Percentiles rank a stretch among this genome's conserved stretches.
phyloP scores from a whole-genome alignment of 2,113 vertebrate species.

The Mormyrus iriodes region DNA sequence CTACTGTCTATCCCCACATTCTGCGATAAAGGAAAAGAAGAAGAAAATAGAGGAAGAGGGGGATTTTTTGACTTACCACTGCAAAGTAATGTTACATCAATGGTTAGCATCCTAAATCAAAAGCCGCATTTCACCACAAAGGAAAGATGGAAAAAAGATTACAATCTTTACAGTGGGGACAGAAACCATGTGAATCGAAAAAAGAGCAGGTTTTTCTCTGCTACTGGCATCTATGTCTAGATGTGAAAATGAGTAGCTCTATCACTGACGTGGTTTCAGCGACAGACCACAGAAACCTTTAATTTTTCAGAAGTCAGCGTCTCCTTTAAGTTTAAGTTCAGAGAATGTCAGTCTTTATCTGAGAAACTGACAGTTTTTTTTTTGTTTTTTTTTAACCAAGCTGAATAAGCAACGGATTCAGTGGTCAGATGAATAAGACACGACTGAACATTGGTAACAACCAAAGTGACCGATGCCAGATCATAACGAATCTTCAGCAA shows the following conservation, averaged over 20 bases:
- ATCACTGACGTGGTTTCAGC: constrained; percentile 4
- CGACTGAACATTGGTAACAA: not conserved
- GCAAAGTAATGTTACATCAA: not conserved
- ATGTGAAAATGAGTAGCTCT: constrained; percentile 2
- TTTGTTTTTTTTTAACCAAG: not conserved
- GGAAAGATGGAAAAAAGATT: not conserved
- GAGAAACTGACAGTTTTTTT: not conserved
- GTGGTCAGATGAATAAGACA: not conserved
- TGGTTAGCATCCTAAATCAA: not conserved
- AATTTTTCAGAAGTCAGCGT: not conserved
- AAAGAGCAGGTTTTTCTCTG: not conserved
- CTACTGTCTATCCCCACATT: not conserved
- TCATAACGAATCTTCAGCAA: not conserved
- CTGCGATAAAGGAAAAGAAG: not conserved
- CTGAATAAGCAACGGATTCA: not conserved
- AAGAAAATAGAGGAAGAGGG: not conserved
- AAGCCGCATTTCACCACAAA: not conserved
- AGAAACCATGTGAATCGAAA: not conserved
- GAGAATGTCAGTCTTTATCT: not conserved
- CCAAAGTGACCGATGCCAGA: not conserved
- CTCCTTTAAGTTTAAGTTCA: constrained; percentile 1
- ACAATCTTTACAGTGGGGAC: not conserved
- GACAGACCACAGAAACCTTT: constrained; percentile 3
- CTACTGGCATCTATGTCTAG: not conserved
- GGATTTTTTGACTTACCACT: not conserved